phyloP scores from a whole-genome alignment of 2,113 vertebrate species.

The Nothoprocta perdicaria region DNA sequence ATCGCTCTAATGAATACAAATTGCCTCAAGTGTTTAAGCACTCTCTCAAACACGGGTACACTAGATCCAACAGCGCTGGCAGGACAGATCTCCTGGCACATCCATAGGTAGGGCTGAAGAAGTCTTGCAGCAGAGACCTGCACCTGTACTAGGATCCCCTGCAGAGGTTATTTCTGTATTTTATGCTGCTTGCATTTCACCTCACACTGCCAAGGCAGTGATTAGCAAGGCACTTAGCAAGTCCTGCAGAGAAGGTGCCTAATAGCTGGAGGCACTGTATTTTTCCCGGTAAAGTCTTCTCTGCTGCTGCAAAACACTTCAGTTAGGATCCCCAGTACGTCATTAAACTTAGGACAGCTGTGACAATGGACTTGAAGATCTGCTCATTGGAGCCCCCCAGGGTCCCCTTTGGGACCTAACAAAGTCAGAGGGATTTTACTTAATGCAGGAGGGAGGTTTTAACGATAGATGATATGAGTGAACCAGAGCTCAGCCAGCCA shows the following conservation, averaged over 20 bases:
- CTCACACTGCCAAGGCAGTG: neutral
- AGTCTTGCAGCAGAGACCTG: neutral
- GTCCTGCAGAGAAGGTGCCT: too few species aligned
- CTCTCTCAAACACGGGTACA: neutral
- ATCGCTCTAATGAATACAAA: neutral
- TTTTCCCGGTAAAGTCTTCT: neutral
- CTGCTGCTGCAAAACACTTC: neutral
- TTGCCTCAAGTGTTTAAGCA: neutral
- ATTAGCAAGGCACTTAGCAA: neutral
- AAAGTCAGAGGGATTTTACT: neutral
- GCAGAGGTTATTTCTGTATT: accelerated
- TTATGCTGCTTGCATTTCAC: neutral
- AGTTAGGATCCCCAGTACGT: neutral
- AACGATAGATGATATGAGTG: accelerated
- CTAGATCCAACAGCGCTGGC: neutral
- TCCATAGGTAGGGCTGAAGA: too few species aligned
- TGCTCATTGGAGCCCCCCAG: neutral
- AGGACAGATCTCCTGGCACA: neutral
- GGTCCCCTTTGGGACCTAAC: neutral
- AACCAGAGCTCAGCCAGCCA: neutral
- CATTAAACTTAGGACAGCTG: neutral
- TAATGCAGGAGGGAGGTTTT: neutral
- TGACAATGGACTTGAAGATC: neutral
- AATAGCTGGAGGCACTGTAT: neutral
- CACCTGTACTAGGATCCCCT: neutral